Percentiles rank a stretch among this genome's conserved stretches.
phyloP scores from a whole-genome alignment of 1,140 invertebrate genomes.

The Oscheius sp. region DNA sequence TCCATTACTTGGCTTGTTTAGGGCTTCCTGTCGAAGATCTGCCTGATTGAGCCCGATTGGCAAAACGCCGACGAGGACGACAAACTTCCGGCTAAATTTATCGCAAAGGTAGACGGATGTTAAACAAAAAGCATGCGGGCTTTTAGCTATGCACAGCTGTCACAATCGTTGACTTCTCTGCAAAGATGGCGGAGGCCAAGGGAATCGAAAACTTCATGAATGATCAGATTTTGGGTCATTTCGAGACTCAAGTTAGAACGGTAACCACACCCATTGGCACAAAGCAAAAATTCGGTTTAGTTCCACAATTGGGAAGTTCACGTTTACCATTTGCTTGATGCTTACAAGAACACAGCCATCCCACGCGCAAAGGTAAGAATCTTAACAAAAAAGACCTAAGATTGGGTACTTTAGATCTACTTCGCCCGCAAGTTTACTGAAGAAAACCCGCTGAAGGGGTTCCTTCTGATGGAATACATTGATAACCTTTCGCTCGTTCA shows the following conservation, averaged over 20 bases:
- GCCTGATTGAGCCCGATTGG: constrained; percentile 18
- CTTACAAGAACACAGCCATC: constrained; percentile 1
- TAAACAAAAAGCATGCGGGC: too few relatives aligned
- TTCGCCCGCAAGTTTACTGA: constrained; percentile 4
- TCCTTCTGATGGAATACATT: constrained; percentile 8
- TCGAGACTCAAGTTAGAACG: background rate
- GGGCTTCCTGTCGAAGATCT: constrained; percentile 23
- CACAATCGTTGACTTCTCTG: constrained; percentile 6
- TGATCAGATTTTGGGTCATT: background rate
- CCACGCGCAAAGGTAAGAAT: constrained; percentile 8
- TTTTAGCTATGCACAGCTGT: constrained; percentile 11
- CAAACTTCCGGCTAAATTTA: constrained; percentile 12
- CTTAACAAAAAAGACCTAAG: background rate
- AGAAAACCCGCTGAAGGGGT: constrained; percentile 13
- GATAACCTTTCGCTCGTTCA: background rate
- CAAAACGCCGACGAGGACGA: background rate
- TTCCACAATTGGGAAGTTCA: constrained; percentile 23
- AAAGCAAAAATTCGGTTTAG: background rate
- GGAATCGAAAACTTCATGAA: background rate
- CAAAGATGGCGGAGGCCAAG: constrained; percentile 12
- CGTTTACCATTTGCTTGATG: constrained; percentile 14
- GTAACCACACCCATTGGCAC: too few relatives aligned
- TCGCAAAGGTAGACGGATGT: too few relatives aligned
- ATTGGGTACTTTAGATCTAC: background rate
- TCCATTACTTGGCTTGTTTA: background rate